Evolutionary conservation across 2,797 vertebrate genomes (phyloP).

Genomic region (Natrix natrix): DNA sequence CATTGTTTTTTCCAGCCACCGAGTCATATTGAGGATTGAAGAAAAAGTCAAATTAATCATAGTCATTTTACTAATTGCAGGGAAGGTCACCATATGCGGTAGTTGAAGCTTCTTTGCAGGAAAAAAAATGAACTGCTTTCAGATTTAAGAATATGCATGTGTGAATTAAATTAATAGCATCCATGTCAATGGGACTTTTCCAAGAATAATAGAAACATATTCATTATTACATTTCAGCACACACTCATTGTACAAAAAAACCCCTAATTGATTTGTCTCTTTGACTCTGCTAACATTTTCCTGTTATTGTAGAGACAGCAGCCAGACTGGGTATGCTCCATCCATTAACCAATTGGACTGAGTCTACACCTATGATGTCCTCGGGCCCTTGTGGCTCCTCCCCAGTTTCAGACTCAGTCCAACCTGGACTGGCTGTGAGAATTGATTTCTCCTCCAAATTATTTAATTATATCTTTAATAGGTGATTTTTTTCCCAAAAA

Average conservation of each 20-base stretch:
- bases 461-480: too few relatives aligned
- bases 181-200: neutral
- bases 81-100: neutral
- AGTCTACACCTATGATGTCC: too few relatives aligned
- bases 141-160: neutral
- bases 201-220: neutral
- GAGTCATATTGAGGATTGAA: neutral
- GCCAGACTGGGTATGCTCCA: too few relatives aligned
- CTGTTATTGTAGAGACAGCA: too few relatives aligned
- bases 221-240: neutral
- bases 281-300: neutral
- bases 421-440: too few relatives aligned
- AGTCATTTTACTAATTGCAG: neutral
- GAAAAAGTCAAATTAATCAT: neutral
- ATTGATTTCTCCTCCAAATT: too few relatives aligned
- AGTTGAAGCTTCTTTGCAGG: neutral
- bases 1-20: neutral
- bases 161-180: neutral
- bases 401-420: too few relatives aligned
- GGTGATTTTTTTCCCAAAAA: too few relatives aligned
- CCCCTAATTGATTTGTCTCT: neutral
- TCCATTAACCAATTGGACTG: too few relatives aligned
- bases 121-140: neutral
- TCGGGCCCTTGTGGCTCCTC: too few relatives aligned
- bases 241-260: neutral